A percentile compares a stretch with the other conserved stretches of the same genome.
Conservation (phyloP, 1,140 invertebrate genomes). For the Ceratosolen fusciceps region DNA sequence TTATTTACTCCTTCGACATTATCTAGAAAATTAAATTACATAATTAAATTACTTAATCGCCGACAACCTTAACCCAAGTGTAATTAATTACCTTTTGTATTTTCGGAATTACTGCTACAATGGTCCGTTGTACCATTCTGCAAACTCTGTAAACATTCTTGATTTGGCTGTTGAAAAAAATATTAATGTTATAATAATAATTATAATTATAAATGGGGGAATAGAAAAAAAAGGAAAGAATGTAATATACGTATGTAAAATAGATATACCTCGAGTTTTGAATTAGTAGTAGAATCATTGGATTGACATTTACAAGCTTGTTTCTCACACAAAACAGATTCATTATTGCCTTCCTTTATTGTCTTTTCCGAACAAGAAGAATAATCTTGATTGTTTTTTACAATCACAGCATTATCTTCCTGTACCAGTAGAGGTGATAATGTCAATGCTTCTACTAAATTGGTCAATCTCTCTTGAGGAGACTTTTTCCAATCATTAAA, state of each 20-base stretch:
- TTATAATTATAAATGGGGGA: no score
- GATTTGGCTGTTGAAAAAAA: not conserved
- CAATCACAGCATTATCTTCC: constrained; percentile 19
- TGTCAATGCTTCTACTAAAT: constrained; percentile 47
- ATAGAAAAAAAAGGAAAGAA: no score
- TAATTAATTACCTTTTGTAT: constrained; percentile 31
- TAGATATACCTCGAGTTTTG: constrained; percentile 4
- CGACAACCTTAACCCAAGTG: not conserved
- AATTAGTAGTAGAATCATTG: constrained; percentile 12
- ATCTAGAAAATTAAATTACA: not conserved
- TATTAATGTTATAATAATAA: not conserved
- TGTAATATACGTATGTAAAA: not conserved
- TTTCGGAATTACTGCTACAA: not conserved
- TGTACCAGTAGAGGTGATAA: constrained; percentile 32
- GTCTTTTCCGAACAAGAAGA: constrained; percentile 39
- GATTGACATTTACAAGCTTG: constrained; percentile 28
- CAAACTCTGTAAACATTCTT: constrained; percentile 48
- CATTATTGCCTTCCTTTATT: constrained; percentile 36
- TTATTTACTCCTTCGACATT: not conserved
- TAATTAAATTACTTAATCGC: not conserved
- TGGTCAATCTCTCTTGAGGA: constrained; percentile 46
- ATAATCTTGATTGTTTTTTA: constrained; percentile 40
- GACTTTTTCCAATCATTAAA: constrained; percentile 50
- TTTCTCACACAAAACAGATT: constrained; percentile 41
- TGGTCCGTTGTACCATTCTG: not conserved